Conservation (phyloP, 2,797 vertebrate species). For the Phataginus tricuspis region DNA sequence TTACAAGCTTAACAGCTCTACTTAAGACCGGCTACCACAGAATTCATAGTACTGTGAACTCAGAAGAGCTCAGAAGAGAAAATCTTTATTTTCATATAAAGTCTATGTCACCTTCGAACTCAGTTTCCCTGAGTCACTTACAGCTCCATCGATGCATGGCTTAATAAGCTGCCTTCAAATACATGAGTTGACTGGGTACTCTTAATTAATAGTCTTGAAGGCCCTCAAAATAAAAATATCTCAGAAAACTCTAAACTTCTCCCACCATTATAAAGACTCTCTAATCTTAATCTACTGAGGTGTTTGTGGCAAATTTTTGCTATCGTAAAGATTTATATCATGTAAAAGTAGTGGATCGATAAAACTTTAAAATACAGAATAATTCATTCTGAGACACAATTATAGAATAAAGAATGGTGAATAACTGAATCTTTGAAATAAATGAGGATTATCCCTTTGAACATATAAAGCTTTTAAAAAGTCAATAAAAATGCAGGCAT, state of each 20-base stretch:
- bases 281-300: not conserved
- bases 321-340: not conserved
- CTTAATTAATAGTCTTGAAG: not conserved
- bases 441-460: not conserved
- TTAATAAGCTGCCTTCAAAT: not conserved
- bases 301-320: not conserved
- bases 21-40: not conserved
- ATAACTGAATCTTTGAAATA: not conserved
- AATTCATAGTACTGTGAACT: not conserved
- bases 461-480: not conserved
- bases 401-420: not conserved
- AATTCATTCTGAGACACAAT: not conserved
- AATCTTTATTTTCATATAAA: not conserved
- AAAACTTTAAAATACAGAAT: not conserved
- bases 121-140: not conserved
- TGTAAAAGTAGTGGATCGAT: not conserved
- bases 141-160: not conserved
- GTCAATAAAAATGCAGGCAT: not conserved
- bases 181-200: not conserved
- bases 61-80: constrained; percentile 23
- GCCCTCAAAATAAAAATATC: not conserved
- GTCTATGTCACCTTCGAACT: not conserved
- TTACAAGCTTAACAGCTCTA: not conserved
- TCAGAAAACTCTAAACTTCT: not conserved
- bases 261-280: not conserved